Conservation (phyloP, 2,888 invertebrate species). For the Chelonus formosanus region DNA sequence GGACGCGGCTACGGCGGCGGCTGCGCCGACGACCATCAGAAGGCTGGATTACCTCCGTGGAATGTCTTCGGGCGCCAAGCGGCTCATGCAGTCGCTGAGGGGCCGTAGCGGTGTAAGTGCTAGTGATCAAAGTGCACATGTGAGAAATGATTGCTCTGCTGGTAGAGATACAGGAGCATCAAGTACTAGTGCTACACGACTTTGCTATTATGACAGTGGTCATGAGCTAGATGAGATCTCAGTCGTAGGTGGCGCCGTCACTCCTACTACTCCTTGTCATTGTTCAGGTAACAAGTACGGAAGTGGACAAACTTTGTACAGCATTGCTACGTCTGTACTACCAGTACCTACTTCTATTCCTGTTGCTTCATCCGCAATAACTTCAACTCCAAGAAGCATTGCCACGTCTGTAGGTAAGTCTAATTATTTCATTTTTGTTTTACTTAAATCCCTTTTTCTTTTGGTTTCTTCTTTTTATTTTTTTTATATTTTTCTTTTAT, state of each 20-base stretch:
- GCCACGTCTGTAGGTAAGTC: slow-evolving; percentile 23
- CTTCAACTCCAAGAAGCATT: slow-evolving; percentile 11
- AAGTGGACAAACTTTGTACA: slow-evolving; percentile 63
- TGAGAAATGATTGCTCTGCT: slow-evolving; percentile 40
- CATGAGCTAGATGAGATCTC: slow-evolving; percentile 68
- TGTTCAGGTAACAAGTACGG: slow-evolving; percentile 64
- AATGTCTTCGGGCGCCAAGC: slow-evolving; percentile 65
- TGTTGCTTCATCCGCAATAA: slow-evolving; percentile 18
- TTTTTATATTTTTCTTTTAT: not conserved
- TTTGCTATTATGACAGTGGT: slow-evolving; percentile 63
- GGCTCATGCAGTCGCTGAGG: slow-evolving; percentile 65
- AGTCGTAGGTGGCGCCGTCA: slow-evolving; percentile 62
- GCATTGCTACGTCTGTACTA: slow-evolving; percentile 61
- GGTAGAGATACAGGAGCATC: slow-evolving; percentile 49
- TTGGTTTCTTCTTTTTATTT: not conserved
- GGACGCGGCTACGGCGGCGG: slow-evolving; percentile 37
- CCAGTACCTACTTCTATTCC: slow-evolving; percentile 51
- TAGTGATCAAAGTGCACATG: slow-evolving; percentile 43
- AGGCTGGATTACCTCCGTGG: slow-evolving; percentile 64
- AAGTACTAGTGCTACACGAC: slow-evolving; percentile 60
- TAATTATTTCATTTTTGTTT: slow-evolving; percentile 3
- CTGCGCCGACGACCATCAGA: slow-evolving; percentile 47
- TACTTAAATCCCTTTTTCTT: not conserved
- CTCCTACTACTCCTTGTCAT: slow-evolving; percentile 63
- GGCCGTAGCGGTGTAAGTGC: slow-evolving; percentile 56